Evolutionary conservation across 2,888 invertebrate species (phyloP), one percentile per base, ranked within the genome.

Genomic region (Heliconius ethilla): DNA sequence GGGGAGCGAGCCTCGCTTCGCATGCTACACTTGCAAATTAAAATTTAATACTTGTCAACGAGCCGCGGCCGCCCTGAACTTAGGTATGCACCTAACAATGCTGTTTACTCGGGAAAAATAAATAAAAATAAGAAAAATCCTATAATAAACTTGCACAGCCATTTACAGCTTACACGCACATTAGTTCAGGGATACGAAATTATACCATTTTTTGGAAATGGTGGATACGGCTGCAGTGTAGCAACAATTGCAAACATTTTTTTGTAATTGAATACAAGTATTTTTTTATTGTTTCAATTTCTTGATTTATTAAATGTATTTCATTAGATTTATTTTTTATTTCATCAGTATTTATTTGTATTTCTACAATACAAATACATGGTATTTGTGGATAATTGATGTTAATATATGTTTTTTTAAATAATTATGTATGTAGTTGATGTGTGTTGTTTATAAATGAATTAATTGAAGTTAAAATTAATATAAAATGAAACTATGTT

Each of bases 1-100:
- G 98, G 98, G 96, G 96, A 85, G 96, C 97, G 85, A 97, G 97
- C 87, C 94, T 97, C 62, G 79, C 82, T 29, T 80, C 77, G 59
- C 80, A 76, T 78, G 80, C 75, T 51, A 27, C 81, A 76, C 69
- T 73, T 74, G 79, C 75, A 3, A 40, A 65, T 40, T 74, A 63
- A 65, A 4, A n/a, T 59, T 22, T 59, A 4, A n/a, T 59, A n/a
- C 11, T n/a, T n/a, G 55, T 55, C 55, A 9, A 55, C 22, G 55
- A 55, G 55, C 22, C 55, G 18, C 55, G 9, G 22, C 10, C 22
- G 22, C 22, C 9, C 22, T 55, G 3, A 55, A 9, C 22, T 55
- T 55, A 55, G 9, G 22, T 9, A n/a, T n/a, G n/a, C n/a, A n/a
- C n/a, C n/a, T n/a, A n/a, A n/a, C n/a, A n/a, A n/a, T n/a, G n/a